Percentiles rank a stretch among this genome's conserved stretches.
phyloP scores from a whole-genome alignment of 2,797 vertebrate genomes.

The Falco peregrinus region DNA sequence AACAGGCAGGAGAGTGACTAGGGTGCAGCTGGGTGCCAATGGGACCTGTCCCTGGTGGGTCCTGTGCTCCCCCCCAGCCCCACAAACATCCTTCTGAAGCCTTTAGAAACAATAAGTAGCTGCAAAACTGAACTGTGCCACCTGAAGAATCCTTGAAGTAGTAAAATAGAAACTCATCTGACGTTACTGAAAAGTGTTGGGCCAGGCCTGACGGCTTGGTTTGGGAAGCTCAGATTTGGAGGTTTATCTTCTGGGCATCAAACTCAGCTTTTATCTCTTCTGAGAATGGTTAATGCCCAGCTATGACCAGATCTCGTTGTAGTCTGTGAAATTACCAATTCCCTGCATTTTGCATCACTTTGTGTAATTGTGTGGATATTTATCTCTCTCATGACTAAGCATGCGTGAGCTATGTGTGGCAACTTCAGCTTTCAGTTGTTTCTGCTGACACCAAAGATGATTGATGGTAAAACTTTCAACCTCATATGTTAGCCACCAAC shows the following conservation, averaged over 20 bases:
- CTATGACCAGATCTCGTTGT: background rate
- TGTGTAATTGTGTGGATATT: background rate
- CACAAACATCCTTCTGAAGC: background rate
- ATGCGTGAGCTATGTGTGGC: background rate
- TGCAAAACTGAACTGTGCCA: background rate
- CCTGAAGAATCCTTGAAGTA: background rate
- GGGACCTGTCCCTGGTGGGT: background rate
- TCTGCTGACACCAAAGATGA: conserved; percentile 28
- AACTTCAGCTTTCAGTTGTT: background rate
- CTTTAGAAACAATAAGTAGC: background rate
- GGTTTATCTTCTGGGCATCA: background rate
- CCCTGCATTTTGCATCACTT: background rate
- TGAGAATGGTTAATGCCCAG: background rate
- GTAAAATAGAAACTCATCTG: background rate
- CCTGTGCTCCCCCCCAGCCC: background rate
- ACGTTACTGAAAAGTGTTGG: accelerated
- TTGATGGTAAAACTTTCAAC: conserved; percentile 46
- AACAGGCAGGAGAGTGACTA: background rate
- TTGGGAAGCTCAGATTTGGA: background rate
- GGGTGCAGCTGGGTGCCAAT: accelerated
- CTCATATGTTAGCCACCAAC: conserved; percentile 44
- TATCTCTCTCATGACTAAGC: background rate
- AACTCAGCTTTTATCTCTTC: background rate
- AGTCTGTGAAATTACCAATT: background rate
- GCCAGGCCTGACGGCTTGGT: background rate